Evolutionary conservation across 2,888 invertebrate genomes (phyloP).

Genomic region (Lobophora halterata): DNA sequence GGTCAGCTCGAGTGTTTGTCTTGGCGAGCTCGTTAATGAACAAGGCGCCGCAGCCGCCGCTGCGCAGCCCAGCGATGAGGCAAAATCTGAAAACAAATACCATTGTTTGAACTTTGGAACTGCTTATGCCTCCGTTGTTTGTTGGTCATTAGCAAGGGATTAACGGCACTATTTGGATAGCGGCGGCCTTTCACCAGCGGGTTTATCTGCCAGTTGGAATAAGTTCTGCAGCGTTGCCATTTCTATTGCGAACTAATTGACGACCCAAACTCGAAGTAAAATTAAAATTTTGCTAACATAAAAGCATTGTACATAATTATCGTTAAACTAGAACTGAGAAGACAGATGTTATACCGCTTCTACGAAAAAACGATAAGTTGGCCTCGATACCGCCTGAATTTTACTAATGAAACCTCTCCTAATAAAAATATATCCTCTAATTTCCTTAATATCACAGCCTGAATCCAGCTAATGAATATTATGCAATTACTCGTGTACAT

Average conservation of each 20-base stretch:
- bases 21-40: slow-evolving; percentile 43
- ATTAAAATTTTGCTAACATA: too few species aligned
- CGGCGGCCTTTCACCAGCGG: neutral
- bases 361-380: too few species aligned
- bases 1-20: slow-evolving; percentile 48
- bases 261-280: too few species aligned
- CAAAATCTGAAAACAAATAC: slow-evolving; percentile 52
- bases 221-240: too few species aligned
- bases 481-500: slow-evolving; percentile 23
- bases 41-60: slow-evolving; percentile 42
- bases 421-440: slow-evolving; percentile 22
- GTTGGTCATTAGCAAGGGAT: slow-evolving; percentile 17
- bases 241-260: neutral
- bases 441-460: slow-evolving; percentile 20
- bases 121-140: slow-evolving; percentile 14
- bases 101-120: slow-evolving; percentile 23
- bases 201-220: neutral
- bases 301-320: too few species aligned
- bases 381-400: too few species aligned
- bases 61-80: slow-evolving; percentile 53
- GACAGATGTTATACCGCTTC: slow-evolving; percentile 9
- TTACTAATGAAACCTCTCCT: slow-evolving; percentile 10
- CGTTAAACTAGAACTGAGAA: too few species aligned
- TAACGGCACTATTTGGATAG: slow-evolving; percentile 16
- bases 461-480: slow-evolving; percentile 21